These are phyloP conservation scores for Acomys russatus DNA, from an alignment of 2,797 vertebrate species.

Conservation along the genomic window DNA sequence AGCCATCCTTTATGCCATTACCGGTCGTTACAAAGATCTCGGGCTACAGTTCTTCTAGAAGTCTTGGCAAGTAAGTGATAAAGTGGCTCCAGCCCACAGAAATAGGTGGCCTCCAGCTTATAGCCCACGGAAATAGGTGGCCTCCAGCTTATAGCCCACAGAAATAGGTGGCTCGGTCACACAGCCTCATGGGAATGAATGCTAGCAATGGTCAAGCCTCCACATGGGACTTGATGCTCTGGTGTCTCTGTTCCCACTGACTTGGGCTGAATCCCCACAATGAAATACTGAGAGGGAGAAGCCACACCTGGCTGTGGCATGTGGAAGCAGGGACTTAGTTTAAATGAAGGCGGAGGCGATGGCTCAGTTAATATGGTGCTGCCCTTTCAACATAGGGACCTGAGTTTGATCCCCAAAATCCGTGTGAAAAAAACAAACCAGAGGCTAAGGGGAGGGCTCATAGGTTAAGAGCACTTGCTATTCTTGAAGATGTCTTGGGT, in stretches of 20 bases:
- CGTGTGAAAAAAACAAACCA: neutral
- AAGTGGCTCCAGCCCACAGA: neutral
- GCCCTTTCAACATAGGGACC: no score
- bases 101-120: neutral
- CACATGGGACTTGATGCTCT: neutral
- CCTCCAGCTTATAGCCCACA: neutral
- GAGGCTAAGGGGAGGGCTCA: neutral
- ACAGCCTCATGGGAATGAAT: neutral
- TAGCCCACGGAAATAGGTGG: neutral
- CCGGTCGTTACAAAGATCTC: accelerated
- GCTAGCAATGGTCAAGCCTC: neutral
- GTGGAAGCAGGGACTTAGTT: neutral
- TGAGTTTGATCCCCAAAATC: neutral
- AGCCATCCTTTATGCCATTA: no score
- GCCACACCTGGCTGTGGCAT: neutral
- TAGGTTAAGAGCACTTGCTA: neutral
- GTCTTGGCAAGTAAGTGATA: neutral
- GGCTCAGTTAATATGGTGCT: neutral
- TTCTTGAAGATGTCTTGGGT: neutral
- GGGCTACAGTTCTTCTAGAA: neutral
- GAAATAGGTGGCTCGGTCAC: neutral
- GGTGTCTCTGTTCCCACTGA: neutral
- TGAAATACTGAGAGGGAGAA: neutral
- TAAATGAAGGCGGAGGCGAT: neutral
- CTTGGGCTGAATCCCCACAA: neutral